A percentile compares a stretch with the other conserved stretches of the same genome.
Evolutionary conservation across 2,888 invertebrate genomes (phyloP).

Genomic region (Anodontia alba): DNA sequence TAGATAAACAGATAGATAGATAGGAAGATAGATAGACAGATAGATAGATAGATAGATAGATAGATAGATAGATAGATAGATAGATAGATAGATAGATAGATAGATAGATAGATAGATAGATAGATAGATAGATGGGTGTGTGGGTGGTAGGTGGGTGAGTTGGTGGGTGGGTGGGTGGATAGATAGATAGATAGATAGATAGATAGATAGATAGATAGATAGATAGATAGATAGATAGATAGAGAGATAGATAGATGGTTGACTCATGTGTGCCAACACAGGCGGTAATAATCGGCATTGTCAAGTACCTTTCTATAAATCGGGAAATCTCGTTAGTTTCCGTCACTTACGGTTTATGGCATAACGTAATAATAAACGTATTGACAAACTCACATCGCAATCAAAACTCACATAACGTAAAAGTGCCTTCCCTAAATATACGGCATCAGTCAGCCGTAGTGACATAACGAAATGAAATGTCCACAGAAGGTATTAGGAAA

Average conservation of each 20-base stretch:
- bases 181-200: not conserved
- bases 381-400: too few species aligned
- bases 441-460: too few species aligned
- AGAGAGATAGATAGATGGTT: not conserved
- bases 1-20: not conserved
- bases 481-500: too few species aligned
- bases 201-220: not conserved
- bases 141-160: not conserved
- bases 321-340: too few species aligned
- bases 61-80: conserved; percentile 15
- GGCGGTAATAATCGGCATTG: too few species aligned
- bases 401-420: too few species aligned
- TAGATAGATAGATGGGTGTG: conserved; percentile 1
- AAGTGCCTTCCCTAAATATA: too few species aligned
- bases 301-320: too few species aligned
- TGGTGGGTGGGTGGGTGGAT: not conserved
- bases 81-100: conserved; percentile 15
- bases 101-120: conserved; percentile 15
- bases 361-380: too few species aligned
- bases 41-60: conserved; percentile 13
- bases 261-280: too few species aligned
- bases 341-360: too few species aligned
- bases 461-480: too few species aligned
- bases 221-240: not conserved
- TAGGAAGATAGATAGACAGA: not conserved